These are phyloP conservation scores for Amphipyra tragopoginis DNA, from an alignment of 2,888 invertebrate species.

Conservation along the genomic window DNA sequence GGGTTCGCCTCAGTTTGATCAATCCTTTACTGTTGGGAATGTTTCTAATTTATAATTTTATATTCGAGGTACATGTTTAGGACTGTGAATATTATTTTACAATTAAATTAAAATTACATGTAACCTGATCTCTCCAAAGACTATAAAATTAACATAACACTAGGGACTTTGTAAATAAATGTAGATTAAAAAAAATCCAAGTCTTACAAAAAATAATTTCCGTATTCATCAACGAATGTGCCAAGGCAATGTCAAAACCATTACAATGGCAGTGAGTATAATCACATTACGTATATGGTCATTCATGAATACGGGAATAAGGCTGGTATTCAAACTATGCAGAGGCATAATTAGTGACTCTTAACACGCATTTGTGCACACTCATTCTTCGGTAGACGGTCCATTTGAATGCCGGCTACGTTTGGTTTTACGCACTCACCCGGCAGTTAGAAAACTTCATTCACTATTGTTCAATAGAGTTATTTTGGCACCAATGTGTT, in stretches of 20 bases:
- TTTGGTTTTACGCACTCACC: constrained; percentile 41
- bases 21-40: constrained; percentile 70
- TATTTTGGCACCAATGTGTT: constrained; percentile 68
- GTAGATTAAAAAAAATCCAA: constrained; percentile 49
- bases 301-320: constrained; percentile 68
- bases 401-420: constrained; percentile 38
- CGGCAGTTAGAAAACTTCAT: constrained; percentile 37
- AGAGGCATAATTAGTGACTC: constrained; percentile 43
- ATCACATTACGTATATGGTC: constrained; percentile 53
- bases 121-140: constrained; percentile 51
- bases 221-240: constrained; percentile 67
- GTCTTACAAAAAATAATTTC: constrained; percentile 57
- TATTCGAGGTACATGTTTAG: constrained; percentile 63
- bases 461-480: constrained; percentile 50
- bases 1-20: constrained; percentile 15
- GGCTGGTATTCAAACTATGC: constrained; percentile 49
- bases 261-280: constrained; percentile 42
- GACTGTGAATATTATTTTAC: constrained; percentile 44
- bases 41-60: constrained; percentile 72
- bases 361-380: constrained; percentile 45
- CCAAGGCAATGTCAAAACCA: constrained; percentile 50
- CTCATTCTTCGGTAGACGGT: constrained; percentile 38
- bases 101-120: constrained; percentile 47
- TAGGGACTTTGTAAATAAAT: constrained; percentile 58
- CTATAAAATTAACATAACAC: constrained; percentile 48